Conservation (phyloP, 2,888 invertebrate genomes). For the Poecilobothrus nobilitatus region DNA sequence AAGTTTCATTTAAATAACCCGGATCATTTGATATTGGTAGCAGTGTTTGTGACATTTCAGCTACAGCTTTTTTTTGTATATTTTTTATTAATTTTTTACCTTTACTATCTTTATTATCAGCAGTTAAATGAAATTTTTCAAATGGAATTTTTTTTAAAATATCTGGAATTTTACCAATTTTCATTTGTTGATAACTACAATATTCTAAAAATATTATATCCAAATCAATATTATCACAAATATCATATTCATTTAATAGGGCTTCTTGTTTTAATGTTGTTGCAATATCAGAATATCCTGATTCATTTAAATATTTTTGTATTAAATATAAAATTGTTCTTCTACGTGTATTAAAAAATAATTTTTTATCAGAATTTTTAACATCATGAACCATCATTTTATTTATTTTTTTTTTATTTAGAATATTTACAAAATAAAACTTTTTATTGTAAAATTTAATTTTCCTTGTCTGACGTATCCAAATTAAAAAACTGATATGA, state of each 20-base stretch:
- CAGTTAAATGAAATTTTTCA: constrained; percentile 20
- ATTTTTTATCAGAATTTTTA: neutral
- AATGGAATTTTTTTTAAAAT: constrained; percentile 51
- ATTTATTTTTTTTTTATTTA: neutral
- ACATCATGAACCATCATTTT: neutral
- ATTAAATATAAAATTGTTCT: constrained; percentile 56
- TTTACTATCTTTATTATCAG: neutral
- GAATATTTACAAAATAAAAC: neutral
- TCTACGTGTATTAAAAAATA: constrained; percentile 31
- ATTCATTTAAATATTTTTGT: constrained; percentile 57
- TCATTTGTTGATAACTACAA: constrained; percentile 72
- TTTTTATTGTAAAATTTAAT: too few species aligned
- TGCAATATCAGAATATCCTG: constrained; percentile 56
- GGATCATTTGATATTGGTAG: neutral
- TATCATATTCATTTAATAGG: constrained; percentile 54
- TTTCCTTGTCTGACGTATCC: too few species aligned
- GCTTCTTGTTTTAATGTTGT: constrained; percentile 63
- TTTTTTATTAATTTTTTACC: neutral
- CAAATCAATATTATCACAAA: constrained; percentile 89
- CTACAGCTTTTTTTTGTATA: neutral
- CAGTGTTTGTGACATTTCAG: constrained; percentile 14
- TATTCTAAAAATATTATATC: constrained; percentile 83
- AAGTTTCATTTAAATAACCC: constrained; percentile 15
- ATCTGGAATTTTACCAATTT: constrained; percentile 80
- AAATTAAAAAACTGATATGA: too few species aligned